Evolutionary conservation across 2,797 vertebrate species (phyloP).

Genomic region (Paguma larvata): DNA sequence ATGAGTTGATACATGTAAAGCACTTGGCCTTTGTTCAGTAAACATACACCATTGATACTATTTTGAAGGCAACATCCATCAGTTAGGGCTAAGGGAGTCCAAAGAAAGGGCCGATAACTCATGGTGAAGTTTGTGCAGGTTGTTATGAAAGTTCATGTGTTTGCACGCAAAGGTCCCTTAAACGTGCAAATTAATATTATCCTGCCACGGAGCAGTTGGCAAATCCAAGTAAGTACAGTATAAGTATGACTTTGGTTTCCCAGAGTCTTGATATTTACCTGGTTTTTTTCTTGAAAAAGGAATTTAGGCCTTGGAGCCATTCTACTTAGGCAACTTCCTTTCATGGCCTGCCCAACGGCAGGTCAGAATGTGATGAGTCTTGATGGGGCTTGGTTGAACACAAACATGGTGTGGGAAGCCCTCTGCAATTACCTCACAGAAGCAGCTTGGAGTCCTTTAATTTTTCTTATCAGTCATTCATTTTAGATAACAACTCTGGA

Average conservation of each 20-base stretch:
- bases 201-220: not conserved
- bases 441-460: slow-evolving; percentile 77
- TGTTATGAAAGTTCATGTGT: not conserved
- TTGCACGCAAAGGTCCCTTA: not conserved
- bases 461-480: slow-evolving; percentile 85
- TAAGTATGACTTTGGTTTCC: slow-evolving; percentile 42
- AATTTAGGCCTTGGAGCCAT: not conserved
- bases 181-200: slow-evolving; percentile 35
- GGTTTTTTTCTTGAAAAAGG: slow-evolving; percentile 56
- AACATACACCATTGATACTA: not conserved
- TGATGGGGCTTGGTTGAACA: not conserved
- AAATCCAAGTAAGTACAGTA: not conserved
- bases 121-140: not conserved
- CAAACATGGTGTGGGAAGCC: slow-evolving; percentile 56
- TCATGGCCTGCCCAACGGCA: not conserved
- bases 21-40: not conserved
- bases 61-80: not conserved
- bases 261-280: not conserved
- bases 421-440: slow-evolving; percentile 70
- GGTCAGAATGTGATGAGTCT: not conserved
- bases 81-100: not conserved
- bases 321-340: not conserved
- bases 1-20: not conserved
- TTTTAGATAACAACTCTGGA: slow-evolving; percentile 81
- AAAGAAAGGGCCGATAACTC: not conserved